Evolutionary conservation across 2,888 invertebrate species (phyloP), one percentile per base, ranked within the genome.

Genomic region (Cerastoderma edule): DNA sequence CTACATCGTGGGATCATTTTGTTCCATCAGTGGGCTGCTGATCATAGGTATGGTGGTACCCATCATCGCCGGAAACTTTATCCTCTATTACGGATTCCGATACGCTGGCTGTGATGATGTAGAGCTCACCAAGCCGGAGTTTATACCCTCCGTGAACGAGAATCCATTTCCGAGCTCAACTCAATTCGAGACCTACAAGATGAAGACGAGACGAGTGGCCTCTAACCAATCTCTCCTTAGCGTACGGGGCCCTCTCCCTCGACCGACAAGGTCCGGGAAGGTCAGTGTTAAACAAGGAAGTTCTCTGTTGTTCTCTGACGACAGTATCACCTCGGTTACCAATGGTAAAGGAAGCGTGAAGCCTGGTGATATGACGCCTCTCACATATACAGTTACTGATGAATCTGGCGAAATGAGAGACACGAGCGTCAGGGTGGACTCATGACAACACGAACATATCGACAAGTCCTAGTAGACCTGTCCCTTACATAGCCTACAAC

Each of bases 41-140:
- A 83, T 90, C 13, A 87, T 91, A n/a, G 89, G 89, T 1, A 85
- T 91, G 76, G 89, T 90, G 2, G 89, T 91, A 0, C 91, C 91
- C 2, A 88, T 91, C 27, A 91, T 91, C 50, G 90, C 90, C 27
- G 89, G 88, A 46, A 91, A 91, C 70, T 91, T 91, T 66, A 85
- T 89, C 33, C 78, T 88, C 8, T 91, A 90, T 77, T 91, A 91
- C 75, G 86, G 84, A 4, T 82, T 86, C 39, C 74, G 82, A 27
- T 70, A 82, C 30, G 82, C 82, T 19, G 83, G 83, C 0, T 69
- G 72, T 39, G 73, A 78, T 6, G 76, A 78, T 30, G 64, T 78
- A 32, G 71, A 72, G 56, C 65, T 75, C 10, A 53, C 50, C 6
- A 81, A 76, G 56, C 81, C 81, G 13, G 78, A 81, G 53, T 81